Evolutionary conservation across 2,113 vertebrate species (phyloP), one percentile per base, ranked within the genome.

Genomic region (Probosciger aterrimus): DNA sequence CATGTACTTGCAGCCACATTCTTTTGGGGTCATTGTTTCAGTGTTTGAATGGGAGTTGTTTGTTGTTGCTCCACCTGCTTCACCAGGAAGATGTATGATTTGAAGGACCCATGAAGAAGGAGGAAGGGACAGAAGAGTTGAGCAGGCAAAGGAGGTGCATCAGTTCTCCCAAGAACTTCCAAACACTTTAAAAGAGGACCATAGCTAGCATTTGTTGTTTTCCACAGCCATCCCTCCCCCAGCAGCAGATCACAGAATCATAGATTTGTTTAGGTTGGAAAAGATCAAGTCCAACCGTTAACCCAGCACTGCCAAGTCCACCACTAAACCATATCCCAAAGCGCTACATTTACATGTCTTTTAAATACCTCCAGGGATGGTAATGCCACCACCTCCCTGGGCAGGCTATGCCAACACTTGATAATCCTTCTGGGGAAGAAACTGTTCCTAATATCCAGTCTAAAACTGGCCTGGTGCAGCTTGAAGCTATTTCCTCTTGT

Each of bases 21-120:
- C 76, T 63, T 93, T 50, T 39, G 67, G 18, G n/a, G 89, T 96
- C 73, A 86, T 81, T 89, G 53, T 88, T 92, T 79, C 63, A 46
- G 71, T n/a, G 53, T 71, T 88, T 67, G 55, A 69, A 90, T 44
- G 14, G 55, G 33, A 81, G 10, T 23, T 3, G 2, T 44, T 82
- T 75, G 43, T 15, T 71, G 27, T 60, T 43, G 59, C 47, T 90
- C 70, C 63, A 73, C n/a, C 52, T 77, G 46, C 64, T 91, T 69
- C 1, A 0, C 20, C 0, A 1, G 53, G 22, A 90, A 57, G 65
- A 68, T 1, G 0, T 47, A 17, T 63, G 50, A n/a, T 68, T 86
- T 86, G 46, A 81, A 74, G 44, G 46, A 52, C 22, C 49, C 8
- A 0, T 31, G 44, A 62, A 83, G 41, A 19, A 80, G 50, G 18